A percentile compares a stretch with the other conserved stretches of the same genome.
These are phyloP conservation scores for Prochilodus magdalenae DNA, from an alignment of 2,113 vertebrate species.

Conservation along the genomic window DNA sequence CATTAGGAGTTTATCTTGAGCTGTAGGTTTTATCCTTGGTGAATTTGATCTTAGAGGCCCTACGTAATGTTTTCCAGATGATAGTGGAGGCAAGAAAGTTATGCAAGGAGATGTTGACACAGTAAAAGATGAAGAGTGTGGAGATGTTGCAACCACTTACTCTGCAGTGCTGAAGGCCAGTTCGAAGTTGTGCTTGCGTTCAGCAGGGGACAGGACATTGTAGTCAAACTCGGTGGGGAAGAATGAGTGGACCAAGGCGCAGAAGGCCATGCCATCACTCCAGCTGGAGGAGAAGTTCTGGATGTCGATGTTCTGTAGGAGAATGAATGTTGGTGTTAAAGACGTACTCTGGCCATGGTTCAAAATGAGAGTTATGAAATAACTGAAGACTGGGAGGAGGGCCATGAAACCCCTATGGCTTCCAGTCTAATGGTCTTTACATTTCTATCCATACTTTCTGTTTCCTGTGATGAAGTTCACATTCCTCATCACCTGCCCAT, in stretches of 20 bases:
- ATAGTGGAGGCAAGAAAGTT: slow-evolving; percentile 13
- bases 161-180: slow-evolving; percentile 92
- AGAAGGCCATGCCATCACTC: slow-evolving; percentile 98
- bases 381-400: too few species aligned
- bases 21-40: neutral
- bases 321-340: neutral
- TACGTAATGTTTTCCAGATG: slow-evolving; percentile 36
- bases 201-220: slow-evolving; percentile 79
- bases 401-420: too few species aligned
- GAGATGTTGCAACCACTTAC: slow-evolving; percentile 78
- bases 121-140: slow-evolving; percentile 14
- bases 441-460: too few species aligned
- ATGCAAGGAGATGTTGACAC: neutral
- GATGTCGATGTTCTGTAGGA: slow-evolving; percentile 88
- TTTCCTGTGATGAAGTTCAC: too few species aligned
- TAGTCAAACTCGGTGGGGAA: slow-evolving; percentile 97
- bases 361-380: too few species aligned
- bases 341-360: neutral
- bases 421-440: too few species aligned
- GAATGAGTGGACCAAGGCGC: slow-evolving; percentile 95
- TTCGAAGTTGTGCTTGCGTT: slow-evolving; percentile 94
- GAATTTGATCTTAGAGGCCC: slow-evolving; percentile 1
- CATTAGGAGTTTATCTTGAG: neutral
- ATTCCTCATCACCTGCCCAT: too few species aligned
- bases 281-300: slow-evolving; percentile 99